A percentile compares a stretch with the other conserved stretches of the same genome.
These are phyloP conservation scores for Myripristis murdjan DNA, from an alignment of 2,797 vertebrate genomes.

Conservation along the genomic window DNA sequence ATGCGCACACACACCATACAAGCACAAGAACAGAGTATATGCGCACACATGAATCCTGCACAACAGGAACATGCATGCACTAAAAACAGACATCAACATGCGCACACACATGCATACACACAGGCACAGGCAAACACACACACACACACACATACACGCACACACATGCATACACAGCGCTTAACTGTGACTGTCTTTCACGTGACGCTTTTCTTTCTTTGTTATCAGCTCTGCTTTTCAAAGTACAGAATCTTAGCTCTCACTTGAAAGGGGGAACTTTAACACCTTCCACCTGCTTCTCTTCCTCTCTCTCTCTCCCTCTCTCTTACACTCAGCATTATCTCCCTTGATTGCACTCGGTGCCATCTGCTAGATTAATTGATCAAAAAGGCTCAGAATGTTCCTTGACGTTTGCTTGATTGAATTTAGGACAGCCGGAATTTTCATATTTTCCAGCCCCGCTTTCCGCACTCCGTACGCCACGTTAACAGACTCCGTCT, in stretches of 20 bases:
- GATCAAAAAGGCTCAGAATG: conserved; percentile 83
- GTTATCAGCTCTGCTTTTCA: conserved; percentile 62
- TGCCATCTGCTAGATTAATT: conserved; percentile 83
- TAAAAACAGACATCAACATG: too few relatives aligned
- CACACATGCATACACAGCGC: background rate
- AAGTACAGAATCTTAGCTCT: conserved; percentile 63
- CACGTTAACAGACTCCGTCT: conserved; percentile 48
- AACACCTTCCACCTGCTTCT: conserved; percentile 73
- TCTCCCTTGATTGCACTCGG: conserved; percentile 59
- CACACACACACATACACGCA: background rate
- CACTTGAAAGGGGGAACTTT: conserved; percentile 71
- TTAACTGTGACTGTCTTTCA: conserved; percentile 38
- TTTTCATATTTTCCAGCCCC: conserved; percentile 40
- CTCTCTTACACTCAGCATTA: conserved; percentile 58
- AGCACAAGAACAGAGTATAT: background rate
- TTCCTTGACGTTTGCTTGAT: conserved; percentile 75
- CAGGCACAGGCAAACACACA: too few relatives aligned
- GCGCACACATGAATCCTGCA: background rate
- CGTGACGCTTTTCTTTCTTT: conserved; percentile 18
- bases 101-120: too few relatives aligned
- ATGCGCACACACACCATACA: background rate
- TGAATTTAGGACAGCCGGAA: conserved; percentile 75
- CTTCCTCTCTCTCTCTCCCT: conserved; percentile 42
- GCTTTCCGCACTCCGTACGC: conserved; percentile 40
- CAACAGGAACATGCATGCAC: background rate